Conservation (phyloP, 2,797 vertebrate genomes). For the Gobio occitaniae region DNA sequence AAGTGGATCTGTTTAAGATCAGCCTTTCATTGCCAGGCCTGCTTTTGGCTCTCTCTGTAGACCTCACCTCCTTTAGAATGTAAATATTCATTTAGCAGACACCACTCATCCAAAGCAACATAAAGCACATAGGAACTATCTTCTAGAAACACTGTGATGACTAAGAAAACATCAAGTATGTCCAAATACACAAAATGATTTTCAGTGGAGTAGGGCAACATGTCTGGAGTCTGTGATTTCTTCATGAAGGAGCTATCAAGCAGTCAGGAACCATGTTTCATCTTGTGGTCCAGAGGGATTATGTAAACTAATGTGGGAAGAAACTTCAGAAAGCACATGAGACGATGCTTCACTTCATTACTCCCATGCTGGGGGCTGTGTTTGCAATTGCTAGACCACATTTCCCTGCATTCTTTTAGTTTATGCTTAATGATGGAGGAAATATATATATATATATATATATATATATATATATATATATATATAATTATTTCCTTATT, state of each 20-base stretch:
- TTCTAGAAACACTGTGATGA: not conserved
- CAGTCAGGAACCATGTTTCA: constrained; percentile 25
- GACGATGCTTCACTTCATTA: constrained; percentile 62
- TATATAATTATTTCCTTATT: no score
- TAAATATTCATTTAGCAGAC: constrained; percentile 21
- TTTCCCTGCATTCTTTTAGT: constrained; percentile 14
- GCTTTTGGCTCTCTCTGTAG: constrained; percentile 11
- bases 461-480: no score
- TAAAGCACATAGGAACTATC: constrained; percentile 12
- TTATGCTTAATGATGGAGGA: no score
- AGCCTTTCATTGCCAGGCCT: constrained; percentile 20
- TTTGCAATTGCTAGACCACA: constrained; percentile 74
- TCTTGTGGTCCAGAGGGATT: not conserved
- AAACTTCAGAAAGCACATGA: constrained; percentile 63
- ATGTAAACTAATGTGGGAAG: not conserved
- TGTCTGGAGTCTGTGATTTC: constrained; percentile 38
- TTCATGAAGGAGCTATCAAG: constrained; percentile 22
- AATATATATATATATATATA: no score
- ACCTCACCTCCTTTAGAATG: constrained; percentile 22
- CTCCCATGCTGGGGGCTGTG: constrained; percentile 62
- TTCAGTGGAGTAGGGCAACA: constrained; percentile 30
- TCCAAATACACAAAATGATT: not conserved
- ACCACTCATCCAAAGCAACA: constrained; percentile 1
- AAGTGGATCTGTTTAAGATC: constrained; percentile 38
- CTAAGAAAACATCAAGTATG: constrained; percentile 20